A percentile compares a stretch with the other conserved stretches of the same genome.
phyloP scores from a whole-genome alignment of 2,888 invertebrate genomes.

The Aspidiotus destructor region DNA sequence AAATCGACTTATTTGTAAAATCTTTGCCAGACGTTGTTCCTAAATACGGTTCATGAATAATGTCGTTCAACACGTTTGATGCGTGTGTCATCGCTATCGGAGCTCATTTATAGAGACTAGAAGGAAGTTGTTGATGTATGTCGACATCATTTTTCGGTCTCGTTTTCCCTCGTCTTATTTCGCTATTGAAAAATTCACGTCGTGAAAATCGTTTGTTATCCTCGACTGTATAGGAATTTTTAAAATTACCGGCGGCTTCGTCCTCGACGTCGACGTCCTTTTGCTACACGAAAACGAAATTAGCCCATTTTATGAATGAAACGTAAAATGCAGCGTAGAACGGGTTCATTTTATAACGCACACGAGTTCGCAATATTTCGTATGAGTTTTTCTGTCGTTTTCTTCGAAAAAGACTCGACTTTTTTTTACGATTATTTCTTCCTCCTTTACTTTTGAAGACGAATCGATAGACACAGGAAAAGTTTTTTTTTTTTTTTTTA shows the following conservation, averaged over 20 bases:
- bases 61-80: background rate
- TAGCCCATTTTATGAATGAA: background rate
- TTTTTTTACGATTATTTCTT: too few species aligned
- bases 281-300: background rate
- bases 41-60: background rate
- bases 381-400: too few species aligned
- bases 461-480: background rate
- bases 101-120: background rate
- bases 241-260: too few species aligned
- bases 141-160: background rate
- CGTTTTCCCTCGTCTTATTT: background rate
- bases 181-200: background rate
- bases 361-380: too few species aligned
- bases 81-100: background rate
- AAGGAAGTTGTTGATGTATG: background rate
- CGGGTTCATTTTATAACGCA: too few species aligned
- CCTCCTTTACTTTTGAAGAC: background rate
- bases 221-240: too few species aligned
- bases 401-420: too few species aligned
- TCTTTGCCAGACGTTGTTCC: background rate
- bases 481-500: slow-evolving; percentile 1
- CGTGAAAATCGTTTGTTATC: background rate
- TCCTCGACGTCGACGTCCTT: too few species aligned
- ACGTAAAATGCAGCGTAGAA: background rate
- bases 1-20: background rate